Base-by-base conservation (phyloP, 2,888 invertebrate species). In the Drosophila cracens region DNA sequence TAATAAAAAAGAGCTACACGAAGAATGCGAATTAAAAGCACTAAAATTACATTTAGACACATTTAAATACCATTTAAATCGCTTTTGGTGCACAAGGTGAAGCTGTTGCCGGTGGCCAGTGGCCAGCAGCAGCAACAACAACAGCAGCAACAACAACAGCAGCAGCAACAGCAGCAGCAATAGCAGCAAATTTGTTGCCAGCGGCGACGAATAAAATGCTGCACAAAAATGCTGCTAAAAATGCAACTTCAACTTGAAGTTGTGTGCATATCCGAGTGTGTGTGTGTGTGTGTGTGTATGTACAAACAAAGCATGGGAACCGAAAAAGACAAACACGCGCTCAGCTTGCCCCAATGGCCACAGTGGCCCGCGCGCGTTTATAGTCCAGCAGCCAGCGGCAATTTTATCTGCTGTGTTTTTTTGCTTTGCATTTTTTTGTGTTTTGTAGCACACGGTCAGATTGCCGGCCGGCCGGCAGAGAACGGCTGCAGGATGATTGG, bases 51-150 rank as follows among this genome's bases (percentile, higher is more conserved):
- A 82, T 87, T 85, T 88, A 87, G 87, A 90, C 86, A 88, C 90
- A 91, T 91, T 90, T 91, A 89, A 90, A 90, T 91, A 86, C 87
- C 89, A 90, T 90, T 89, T 83, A 90, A 91, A 91, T 86, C 86
- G 86, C 83, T 89, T 81, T 80, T 77, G 83, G 77, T 70, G 88
- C 77, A 81, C 90, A 90, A 90, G 90, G 89, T 89, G 90, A 86
- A 81, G 88, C 83, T 66, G 79, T 57, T 69, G 86, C 71, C 67
- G 58, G 53, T 70, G 68, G 69, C 67, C 61, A 54, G 36, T 60
- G 57, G 13, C 53, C 56, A 67, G 31, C 60, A 60, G 49, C 53
- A 63, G 33, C 65, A 74, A 16, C 60, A 56, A n/a, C 60, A 70
- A 0, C 53, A 63, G 33, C 61, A 74, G 18, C 57, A 56, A n/a